Evolutionary conservation across 1,140 invertebrate genomes (phyloP), one percentile per base, ranked within the genome.

Genomic region (Bombus haemorrhoidalis): DNA sequence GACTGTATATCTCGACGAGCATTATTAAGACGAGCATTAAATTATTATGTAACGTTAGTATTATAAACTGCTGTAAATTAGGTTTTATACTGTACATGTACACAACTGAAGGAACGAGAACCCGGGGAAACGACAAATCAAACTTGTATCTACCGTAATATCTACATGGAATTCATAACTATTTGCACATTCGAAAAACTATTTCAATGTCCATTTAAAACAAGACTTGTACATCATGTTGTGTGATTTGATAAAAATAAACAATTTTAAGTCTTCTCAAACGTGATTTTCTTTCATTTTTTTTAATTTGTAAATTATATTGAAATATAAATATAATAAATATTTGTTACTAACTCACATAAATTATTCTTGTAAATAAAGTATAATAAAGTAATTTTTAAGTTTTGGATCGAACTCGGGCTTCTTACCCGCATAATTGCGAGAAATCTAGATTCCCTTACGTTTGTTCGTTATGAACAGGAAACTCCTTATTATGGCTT

Each of bases 171-270:
- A 86, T 87, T 77, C 32, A 83, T 66, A 69, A 84, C 37, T 74
- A 80, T 85, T 83, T 83, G 85, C 82, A 85, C 74, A 75, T 84
- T 78, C 64, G 53, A 73, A 83, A 81, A 81, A 76, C 68, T 84
- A 87, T 71, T 85, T 90, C 80, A 53, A 87, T 73, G 74, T 85
- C 71, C 76, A 47, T 91, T 91, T 86, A 81, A 78, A 89, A 83
- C 75, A 86, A 53, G 81, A 91, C 83, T 89, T 91, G 91, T 92
- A 92, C 86, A 89, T 93, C 92, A 89, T 87, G 92, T 93, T 93
- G 89, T 91, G 91, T 90, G 89, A 91, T 93, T 91, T 93, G 90
- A 90, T 93, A 91, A 93, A 64, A 94, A 93, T 93, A 93, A 93
- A 94, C 76, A 87, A 82, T 89, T 92, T 85, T 91, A 80, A 91